Conservation (phyloP, 1,140 invertebrate species). For the Olivierus martensii region DNA sequence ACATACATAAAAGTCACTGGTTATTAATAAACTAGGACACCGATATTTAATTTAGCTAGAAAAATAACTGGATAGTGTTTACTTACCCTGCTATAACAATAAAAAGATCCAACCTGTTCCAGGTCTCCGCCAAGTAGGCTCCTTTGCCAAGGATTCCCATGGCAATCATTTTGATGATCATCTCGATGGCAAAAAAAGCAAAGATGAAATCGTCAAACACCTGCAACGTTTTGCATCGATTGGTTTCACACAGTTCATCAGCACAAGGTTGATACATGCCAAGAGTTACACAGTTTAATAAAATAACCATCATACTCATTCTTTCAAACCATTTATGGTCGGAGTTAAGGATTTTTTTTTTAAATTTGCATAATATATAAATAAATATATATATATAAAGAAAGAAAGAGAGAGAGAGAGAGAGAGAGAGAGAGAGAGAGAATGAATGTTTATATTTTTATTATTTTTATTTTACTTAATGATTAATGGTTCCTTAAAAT, state of each 20-base stretch:
- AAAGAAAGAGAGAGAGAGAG: constrained; percentile 8
- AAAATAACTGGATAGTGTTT: no score
- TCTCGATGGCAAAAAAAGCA: constrained; percentile 89
- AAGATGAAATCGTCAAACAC: constrained; percentile 98
- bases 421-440: constrained; percentile 1
- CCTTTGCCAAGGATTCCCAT: constrained; percentile 94
- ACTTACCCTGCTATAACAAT: constrained; percentile 90
- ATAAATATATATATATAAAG: background rate
- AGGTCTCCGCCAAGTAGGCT: constrained; percentile 92
- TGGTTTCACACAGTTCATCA: constrained; percentile 68
- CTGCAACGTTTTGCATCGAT: constrained; percentile 80
- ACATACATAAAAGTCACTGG: no score
- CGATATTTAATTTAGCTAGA: no score
- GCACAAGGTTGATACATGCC: constrained; percentile 99
- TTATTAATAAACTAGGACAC: no score
- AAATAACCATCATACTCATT: constrained; percentile 93
- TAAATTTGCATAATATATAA: constrained; percentile 17
- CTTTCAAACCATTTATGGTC: constrained; percentile 89
- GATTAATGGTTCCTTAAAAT: background rate
- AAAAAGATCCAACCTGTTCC: constrained; percentile 97
- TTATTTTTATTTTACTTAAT: background rate
- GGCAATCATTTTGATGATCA: constrained; percentile 96
- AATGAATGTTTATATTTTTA: background rate
- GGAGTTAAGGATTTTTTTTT: constrained; percentile 5
- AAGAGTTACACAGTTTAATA: constrained; percentile 95